Evolutionary conservation across 1,140 invertebrate genomes (phyloP), one percentile per base, ranked within the genome.

Genomic region (Hermatobates lingyangjiaoensis): DNA sequence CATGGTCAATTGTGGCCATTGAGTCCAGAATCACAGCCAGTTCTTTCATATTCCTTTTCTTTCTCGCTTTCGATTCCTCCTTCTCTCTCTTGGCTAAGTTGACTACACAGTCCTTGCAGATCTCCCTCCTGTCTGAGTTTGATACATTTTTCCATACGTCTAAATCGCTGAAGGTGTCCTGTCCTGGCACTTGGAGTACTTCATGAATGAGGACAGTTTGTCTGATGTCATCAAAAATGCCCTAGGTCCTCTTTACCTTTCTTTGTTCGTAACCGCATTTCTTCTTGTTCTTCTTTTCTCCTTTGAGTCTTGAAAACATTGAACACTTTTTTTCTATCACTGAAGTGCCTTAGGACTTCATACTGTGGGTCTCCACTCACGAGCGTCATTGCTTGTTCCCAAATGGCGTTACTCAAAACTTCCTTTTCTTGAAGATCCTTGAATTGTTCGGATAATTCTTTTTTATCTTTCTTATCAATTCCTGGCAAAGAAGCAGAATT

Each of bases 221-320:
- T 92, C 88, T 63, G 78, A 82, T 42, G 75, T 80, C 59, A 96
- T 70, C 12, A 98, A 71, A 69, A 97, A 98, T 56, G 91, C 80
- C 98, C 95, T 20, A 98, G 70, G 62, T 92, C 90, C 72, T 98
- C 95, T 63, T 97, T 94, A 2, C 92, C 91, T 63, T 93, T 93
- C 64, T 98, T 98, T 1, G 89, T 80, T 62, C 82, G 81, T 48
- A 89, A 68, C 60, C 94, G 75, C 53, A 92, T 84, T 66, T 96
- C 94, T 65, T 99, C 95, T 59, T 87, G 81, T 67, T 98, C 94
- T 62, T 98, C 94, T 70, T 97, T 98, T 14, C 87, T 74, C 63
- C 83, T 86, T 64, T 97, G 92, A 15, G 90, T 94, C 69, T 99
- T 99, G 64, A 98, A 99, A 1, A 89, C 87, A 72, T 98, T 97